Evolutionary conservation across 2,888 invertebrate species (phyloP).

Genomic region (Chydorus sphaericus): DNA sequence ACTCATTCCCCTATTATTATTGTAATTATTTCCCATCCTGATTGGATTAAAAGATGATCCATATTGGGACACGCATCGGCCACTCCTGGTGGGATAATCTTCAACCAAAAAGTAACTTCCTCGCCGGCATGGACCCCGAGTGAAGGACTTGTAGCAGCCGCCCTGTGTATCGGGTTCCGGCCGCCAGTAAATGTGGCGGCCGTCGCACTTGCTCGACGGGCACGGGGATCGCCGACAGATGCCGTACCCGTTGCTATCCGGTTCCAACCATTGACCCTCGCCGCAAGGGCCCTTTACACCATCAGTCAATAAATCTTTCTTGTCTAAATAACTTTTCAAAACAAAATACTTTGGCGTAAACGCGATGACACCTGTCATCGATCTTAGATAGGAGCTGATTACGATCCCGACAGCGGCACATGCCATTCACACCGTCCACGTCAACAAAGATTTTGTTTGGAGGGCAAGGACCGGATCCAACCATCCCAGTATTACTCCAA

Average conservation of each 20-base stretch:
- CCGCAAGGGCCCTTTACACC: background rate
- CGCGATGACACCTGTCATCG: background rate
- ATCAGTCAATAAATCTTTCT: no score
- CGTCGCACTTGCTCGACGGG: background rate
- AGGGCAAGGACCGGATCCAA: background rate
- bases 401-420: background rate
- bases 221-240: background rate
- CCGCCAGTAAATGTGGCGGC: background rate
- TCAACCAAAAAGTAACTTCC: background rate
- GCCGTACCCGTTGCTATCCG: background rate
- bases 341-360: background rate
- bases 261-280: background rate
- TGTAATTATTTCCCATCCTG: no score
- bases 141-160: background rate
- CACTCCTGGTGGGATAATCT: background rate
- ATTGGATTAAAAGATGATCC: background rate
- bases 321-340: no score
- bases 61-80: background rate
- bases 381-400: background rate
- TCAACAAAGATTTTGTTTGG: background rate
- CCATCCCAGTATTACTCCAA: background rate
- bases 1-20: no score
- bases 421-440: background rate
- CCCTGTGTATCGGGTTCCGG: background rate
- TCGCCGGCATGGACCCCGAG: background rate